phyloP scores from a whole-genome alignment of 2,113 vertebrate species.

The Xiphophorus maculatus region DNA sequence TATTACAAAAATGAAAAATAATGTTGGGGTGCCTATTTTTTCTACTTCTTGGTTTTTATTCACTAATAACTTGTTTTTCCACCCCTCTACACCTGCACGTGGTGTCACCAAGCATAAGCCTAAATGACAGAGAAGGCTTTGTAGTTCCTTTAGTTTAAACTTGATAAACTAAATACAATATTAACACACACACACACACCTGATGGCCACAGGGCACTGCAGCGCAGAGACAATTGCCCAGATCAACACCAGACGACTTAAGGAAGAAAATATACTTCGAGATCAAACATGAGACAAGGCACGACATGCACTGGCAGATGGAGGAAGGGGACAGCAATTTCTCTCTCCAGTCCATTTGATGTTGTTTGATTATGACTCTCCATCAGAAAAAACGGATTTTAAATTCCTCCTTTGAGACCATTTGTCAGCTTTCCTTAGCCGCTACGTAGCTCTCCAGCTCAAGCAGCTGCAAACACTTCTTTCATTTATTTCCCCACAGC shows the following conservation, averaged over 20 bases:
- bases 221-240: not conserved
- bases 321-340: not conserved
- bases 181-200: too few relatives aligned
- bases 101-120: too few relatives aligned
- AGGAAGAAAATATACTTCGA: not conserved
- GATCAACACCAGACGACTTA: not conserved
- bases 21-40: too few relatives aligned
- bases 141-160: too few relatives aligned
- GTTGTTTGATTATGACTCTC: not conserved
- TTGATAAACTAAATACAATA: not conserved
- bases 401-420: not conserved
- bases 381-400: not conserved
- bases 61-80: too few relatives aligned
- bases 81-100: too few relatives aligned
- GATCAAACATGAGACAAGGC: not conserved
- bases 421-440: not conserved
- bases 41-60: too few relatives aligned
- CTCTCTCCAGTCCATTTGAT: not conserved
- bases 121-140: too few relatives aligned
- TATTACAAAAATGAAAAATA: too few relatives aligned
- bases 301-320: not conserved
- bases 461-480: not conserved
- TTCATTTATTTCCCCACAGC: slow-evolving; percentile 34
- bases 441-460: not conserved
- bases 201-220: not conserved